Base-by-base conservation (phyloP, 2,888 invertebrate species). In the Gnatocerus cornutus region DNA sequence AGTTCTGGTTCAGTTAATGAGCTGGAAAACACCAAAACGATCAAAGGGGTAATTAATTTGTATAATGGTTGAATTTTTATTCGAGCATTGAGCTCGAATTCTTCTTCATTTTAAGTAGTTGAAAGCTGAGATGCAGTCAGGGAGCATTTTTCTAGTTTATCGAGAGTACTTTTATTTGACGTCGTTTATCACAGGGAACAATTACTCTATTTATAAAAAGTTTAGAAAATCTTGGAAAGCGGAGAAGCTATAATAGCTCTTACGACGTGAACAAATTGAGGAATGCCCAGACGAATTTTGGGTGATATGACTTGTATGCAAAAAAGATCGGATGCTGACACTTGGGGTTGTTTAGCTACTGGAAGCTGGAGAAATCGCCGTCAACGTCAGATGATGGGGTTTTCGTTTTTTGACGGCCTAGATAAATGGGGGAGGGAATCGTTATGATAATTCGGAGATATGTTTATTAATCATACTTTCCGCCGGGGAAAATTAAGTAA, bases 261-360 rank as follows among this genome's bases (percentile, higher is more conserved):
- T 29, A 6, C 5, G 52, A 39, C 55, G 16, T 55, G 37, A 13
- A 55, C 55, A 55, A 55, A 55, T 55, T 27, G 37, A 37, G 16
- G 55, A 21, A 55, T 30, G 10, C 12, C 12, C 3, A 12, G 52
- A 12, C 12, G 52, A 52, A 33, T 27, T 56, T 41, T 41, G 41
- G 7, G 9, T 41, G 53, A 50, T 29, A 50, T 50, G 50, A 50
- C n/a, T 29, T 10, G 37, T 55, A 37, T 55, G 55, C 55, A 55
- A 55, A 52, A 55, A 55, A 33, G 55, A 12, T 55, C 55, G 16
- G 21, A 56, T n/a, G 27, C 41, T 41, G 56, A 56, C 56, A 56
- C 43, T 16, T 39, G 41, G n/a, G 41, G 41, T 41, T 56, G 53
- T 53, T 53, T 53, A 33, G 53, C 12, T 53, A 13, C 7, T 33